Evolutionary conservation across 2,888 invertebrate genomes (phyloP), one percentile per base, ranked within the genome.

Genomic region (Ecliptopera silaceata): DNA sequence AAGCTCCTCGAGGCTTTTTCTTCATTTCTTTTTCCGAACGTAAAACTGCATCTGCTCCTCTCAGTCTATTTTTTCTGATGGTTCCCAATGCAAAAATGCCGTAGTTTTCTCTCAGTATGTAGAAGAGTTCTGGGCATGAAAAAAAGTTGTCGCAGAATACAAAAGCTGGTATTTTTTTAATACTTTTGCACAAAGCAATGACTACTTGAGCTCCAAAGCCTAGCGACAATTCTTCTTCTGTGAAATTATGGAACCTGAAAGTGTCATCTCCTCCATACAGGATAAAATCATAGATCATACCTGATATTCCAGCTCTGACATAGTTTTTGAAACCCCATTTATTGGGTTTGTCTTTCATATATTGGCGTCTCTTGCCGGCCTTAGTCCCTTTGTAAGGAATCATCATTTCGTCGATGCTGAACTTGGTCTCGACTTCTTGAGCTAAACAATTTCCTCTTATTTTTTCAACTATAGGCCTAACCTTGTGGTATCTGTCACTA

Each of bases 271-370:
- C 51, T 26, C 55, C 38, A 50, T 29, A 34, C 20, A 20, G 2
- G 20, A 59, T 36, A 51, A 59, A 59, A 44, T 59, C 59, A 17
- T 59, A 82, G 29, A 78, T 71, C 15, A 80, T 69, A 2, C 77
- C 80, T 22, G 69, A 66, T n/a, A 75, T 65, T 4, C 78, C 77
- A 36, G 75, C 72, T 15, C 77, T 36, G 1, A 74, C 72, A 61
- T 70, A 75, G 32, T 74, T 70, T 66, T 81, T 80, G 31, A 75
- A 74, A 1, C 80, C 79, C 75, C 75, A 80, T 52, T 79, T 77
- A 8, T 61, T 68, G 0, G 78, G 78, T 50, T 79, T 82, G 3
- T 74, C 70, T 45, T 70, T 70, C 39, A 75, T 73, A 42, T 79
- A 82, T 38, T 82, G 79, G 1, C 63, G 50, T 12, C 75, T 50